Conservation (phyloP, 2,113 vertebrate species). For the Campylomormyrus numenius region DNA sequence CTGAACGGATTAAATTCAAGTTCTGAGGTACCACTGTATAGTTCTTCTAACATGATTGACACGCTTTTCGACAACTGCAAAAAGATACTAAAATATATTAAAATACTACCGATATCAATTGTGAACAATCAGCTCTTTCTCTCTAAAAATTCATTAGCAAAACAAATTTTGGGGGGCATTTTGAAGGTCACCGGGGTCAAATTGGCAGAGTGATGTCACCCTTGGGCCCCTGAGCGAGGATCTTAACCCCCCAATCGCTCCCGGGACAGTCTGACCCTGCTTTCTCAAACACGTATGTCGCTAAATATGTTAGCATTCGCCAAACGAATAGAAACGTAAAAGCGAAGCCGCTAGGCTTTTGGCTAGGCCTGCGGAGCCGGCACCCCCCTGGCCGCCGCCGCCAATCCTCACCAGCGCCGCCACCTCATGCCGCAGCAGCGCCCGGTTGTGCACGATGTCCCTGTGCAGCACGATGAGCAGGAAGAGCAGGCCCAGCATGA, state of each 20-base stretch:
- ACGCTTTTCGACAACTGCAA: neutral
- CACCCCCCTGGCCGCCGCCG: too few species aligned
- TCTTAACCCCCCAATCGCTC: neutral
- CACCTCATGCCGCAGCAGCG: constrained; percentile 66
- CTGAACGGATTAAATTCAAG: too few species aligned
- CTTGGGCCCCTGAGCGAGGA: neutral
- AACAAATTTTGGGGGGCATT: neutral
- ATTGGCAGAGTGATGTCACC: neutral
- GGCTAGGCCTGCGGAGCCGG: neutral
- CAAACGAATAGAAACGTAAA: neutral
- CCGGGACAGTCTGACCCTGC: neutral
- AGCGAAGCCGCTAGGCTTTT: neutral
- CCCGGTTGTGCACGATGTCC: constrained; percentile 81
- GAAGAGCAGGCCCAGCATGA: constrained; percentile 91
- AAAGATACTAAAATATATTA: neutral
- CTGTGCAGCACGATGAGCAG: constrained; percentile 85
- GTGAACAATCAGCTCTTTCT: neutral
- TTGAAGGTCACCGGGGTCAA: neutral
- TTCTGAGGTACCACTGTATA: neutral
- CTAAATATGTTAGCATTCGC: neutral
- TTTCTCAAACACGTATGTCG: neutral
- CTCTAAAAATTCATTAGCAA: neutral
- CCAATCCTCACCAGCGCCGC: constrained; percentile 64
- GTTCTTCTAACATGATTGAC: neutral
- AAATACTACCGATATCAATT: neutral